These are phyloP conservation scores for Clupea harengus DNA, from an alignment of 2,113 vertebrate genomes.

Conservation along the genomic window DNA sequence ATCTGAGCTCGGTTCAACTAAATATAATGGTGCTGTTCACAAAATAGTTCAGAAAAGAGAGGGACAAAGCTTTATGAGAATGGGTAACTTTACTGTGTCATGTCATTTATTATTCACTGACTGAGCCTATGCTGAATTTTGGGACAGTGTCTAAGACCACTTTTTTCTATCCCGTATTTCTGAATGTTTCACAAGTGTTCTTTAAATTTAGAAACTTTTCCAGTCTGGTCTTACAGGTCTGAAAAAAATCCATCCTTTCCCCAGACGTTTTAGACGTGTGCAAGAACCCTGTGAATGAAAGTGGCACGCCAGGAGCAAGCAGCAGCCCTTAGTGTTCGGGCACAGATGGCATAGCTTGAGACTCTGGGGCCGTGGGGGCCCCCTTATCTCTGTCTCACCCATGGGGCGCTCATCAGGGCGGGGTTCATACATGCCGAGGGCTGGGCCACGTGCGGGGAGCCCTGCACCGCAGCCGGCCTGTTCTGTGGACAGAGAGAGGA, in stretches of 20 bases:
- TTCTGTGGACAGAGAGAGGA: constrained; percentile 70
- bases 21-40: no score
- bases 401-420: constrained; percentile 73
- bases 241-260: not conserved
- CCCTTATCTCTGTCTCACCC: constrained; percentile 64
- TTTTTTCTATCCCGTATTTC: no score
- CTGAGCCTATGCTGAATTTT: no score
- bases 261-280: not conserved
- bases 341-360: constrained; percentile 28
- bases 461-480: constrained; percentile 71
- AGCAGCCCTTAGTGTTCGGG: not conserved
- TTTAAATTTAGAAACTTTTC: not conserved
- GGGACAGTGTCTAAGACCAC: no score
- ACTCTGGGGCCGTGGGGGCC: not conserved
- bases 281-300: not conserved
- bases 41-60: no score
- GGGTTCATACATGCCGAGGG: constrained; percentile 68
- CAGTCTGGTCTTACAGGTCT: not conserved
- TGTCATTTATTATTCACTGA: no score
- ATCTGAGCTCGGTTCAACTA: no score
- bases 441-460: constrained; percentile 63
- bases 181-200: not conserved
- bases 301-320: not conserved
- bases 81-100: no score
- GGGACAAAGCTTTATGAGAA: no score